A percentile compares a stretch with the other conserved stretches of the same genome.
Evolutionary conservation across 2,888 invertebrate species (phyloP).

Genomic region (Pristionchus arcanus): DNA sequence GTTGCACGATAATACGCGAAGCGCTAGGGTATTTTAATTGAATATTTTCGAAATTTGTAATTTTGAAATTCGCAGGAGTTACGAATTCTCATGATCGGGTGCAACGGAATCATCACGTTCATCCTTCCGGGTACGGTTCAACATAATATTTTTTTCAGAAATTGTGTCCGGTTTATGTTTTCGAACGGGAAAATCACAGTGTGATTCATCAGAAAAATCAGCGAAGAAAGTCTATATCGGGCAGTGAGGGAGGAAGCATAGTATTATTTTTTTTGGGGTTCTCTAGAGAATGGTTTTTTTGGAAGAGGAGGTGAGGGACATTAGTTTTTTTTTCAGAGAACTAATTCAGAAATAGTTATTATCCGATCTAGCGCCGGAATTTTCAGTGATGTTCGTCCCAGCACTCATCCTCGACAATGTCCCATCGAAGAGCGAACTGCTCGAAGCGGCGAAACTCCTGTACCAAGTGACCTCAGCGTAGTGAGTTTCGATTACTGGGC

Average conservation of each 20-base stretch:
- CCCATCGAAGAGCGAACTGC: background rate
- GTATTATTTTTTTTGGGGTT: too few relatives aligned
- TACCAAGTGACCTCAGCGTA: slow-evolving; percentile 38
- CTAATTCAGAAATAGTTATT: too few relatives aligned
- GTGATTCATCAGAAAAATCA: too few relatives aligned
- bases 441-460: slow-evolving; percentile 9
- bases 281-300: too few relatives aligned
- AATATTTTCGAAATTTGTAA: background rate
- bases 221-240: too few relatives aligned
- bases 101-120: slow-evolving; percentile 23
- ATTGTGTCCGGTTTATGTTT: too few relatives aligned
- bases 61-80: background rate
- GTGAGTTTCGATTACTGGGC: background rate
- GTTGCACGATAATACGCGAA: background rate
- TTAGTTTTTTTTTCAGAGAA: too few relatives aligned
- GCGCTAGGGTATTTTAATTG: background rate
- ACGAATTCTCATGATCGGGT: slow-evolving; percentile 32
- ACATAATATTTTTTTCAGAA: background rate
- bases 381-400: slow-evolving; percentile 23
- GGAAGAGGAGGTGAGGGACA: too few relatives aligned
- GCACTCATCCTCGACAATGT: slow-evolving; percentile 41
- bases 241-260: too few relatives aligned
- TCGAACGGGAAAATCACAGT: too few relatives aligned
- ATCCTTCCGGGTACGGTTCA: background rate
- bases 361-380: too few relatives aligned